Conservation (phyloP, 2,888 invertebrate species). For the Stenoptilia bipunctidactyla region DNA sequence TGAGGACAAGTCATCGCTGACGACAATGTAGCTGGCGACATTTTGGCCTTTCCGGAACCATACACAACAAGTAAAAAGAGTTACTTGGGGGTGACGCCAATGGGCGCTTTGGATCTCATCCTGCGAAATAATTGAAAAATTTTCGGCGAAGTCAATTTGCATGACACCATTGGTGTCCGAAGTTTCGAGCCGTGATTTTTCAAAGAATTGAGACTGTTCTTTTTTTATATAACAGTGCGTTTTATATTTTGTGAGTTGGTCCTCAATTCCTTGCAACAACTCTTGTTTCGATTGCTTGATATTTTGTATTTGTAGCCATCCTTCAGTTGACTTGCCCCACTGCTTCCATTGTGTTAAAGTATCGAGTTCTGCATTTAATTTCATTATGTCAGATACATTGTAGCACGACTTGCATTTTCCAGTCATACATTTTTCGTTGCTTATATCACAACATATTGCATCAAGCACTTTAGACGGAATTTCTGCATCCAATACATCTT, state of each 20-base stretch:
- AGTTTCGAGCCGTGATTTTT: slow-evolving; percentile 2
- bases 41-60: neutral
- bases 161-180: slow-evolving; percentile 7
- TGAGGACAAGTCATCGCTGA: neutral
- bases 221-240: slow-evolving; percentile 7
- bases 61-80: slow-evolving; percentile 6
- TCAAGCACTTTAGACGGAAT: slow-evolving; percentile 2
- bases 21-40: neutral
- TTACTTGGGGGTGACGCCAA: slow-evolving; percentile 9
- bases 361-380: no score
- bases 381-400: neutral
- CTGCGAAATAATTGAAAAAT: slow-evolving; percentile 7
- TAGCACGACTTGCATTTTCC: neutral
- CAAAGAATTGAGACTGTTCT: slow-evolving; percentile 7
- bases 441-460: slow-evolving; percentile 4
- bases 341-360: no score
- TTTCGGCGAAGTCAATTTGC: slow-evolving; percentile 14
- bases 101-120: slow-evolving; percentile 12
- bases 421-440: slow-evolving; percentile 6
- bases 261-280: neutral
- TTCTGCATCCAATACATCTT: no score
- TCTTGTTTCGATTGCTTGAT: neutral
- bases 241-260: slow-evolving; percentile 6
- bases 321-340: neutral
- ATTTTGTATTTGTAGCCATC: neutral